Percentiles rank a stretch among this genome's conserved stretches.
Evolutionary conservation across 2,888 invertebrate genomes (phyloP).

Genomic region (Scrobipalpa costella): DNA sequence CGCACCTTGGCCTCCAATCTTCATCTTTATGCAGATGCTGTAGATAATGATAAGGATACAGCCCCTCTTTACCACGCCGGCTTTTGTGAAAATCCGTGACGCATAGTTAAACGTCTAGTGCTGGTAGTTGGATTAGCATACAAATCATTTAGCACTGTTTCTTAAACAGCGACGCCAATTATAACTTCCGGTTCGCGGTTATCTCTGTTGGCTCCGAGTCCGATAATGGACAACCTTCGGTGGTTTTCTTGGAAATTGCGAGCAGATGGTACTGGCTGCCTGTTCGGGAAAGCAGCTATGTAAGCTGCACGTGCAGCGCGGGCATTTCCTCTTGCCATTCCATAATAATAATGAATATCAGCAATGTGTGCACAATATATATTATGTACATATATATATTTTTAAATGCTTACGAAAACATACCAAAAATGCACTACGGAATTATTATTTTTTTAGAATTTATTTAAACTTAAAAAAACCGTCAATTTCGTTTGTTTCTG

Average conservation of each 20-base stretch:
- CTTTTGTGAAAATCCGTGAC: conserved; percentile 23
- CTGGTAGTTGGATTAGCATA: conserved; percentile 29
- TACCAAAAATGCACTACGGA: no score
- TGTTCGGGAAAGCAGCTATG: not conserved
- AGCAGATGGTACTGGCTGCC: no score
- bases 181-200: conserved; percentile 26
- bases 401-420: no score
- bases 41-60: conserved; percentile 31
- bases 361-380: conserved; percentile 19
- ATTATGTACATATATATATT: no score
- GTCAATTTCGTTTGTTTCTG: no score
- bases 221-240: conserved; percentile 28
- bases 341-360: conserved; percentile 21
- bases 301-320: conserved; percentile 13
- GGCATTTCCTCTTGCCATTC: not conserved
- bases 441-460: no score
- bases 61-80: conserved; percentile 28
- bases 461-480: no score
- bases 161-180: conserved; percentile 28
- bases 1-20: conserved; percentile 24
- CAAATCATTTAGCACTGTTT: no score
- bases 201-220: conserved; percentile 26
- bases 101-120: conserved; percentile 30
- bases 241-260: no score
- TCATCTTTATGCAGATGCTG: conserved; percentile 14